These are phyloP conservation scores for Scomber japonicus DNA, from an alignment of 2,113 vertebrate genomes.

Conservation along the genomic window DNA sequence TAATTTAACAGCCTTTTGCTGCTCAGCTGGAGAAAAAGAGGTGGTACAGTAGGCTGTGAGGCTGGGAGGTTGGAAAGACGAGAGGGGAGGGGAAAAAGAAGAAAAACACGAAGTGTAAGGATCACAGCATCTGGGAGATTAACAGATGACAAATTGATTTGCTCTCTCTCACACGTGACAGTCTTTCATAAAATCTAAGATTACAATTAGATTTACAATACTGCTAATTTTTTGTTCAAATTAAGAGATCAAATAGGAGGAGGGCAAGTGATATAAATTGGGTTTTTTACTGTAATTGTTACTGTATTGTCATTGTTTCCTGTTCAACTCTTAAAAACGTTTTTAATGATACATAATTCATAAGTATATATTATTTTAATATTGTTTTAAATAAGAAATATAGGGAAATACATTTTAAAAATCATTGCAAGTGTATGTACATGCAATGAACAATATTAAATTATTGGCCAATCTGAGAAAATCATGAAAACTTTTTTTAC, in stretches of 20 bases:
- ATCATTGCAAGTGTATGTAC: no score
- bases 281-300: no score
- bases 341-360: no score
- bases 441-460: no score
- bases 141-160: neutral
- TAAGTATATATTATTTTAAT: no score
- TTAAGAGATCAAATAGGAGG: neutral
- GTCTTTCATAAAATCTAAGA: neutral
- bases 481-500: no score
- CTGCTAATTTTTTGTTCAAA: neutral
- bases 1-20: constrained; percentile 25
- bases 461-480: no score
- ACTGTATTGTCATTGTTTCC: no score
- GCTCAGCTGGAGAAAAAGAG: constrained; percentile 29
- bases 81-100: constrained; percentile 12
- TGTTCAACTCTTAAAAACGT: no score
- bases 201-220: neutral
- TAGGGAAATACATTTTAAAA: no score
- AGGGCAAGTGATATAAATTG: no score
- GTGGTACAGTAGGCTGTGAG: neutral
- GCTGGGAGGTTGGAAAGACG: constrained; percentile 8
- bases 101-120: neutral
- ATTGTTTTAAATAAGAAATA: no score
- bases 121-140: constrained; percentile 17
- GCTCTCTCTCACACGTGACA: neutral